Conservation (phyloP, 1,140 invertebrate species). For the Euura lappo region DNA sequence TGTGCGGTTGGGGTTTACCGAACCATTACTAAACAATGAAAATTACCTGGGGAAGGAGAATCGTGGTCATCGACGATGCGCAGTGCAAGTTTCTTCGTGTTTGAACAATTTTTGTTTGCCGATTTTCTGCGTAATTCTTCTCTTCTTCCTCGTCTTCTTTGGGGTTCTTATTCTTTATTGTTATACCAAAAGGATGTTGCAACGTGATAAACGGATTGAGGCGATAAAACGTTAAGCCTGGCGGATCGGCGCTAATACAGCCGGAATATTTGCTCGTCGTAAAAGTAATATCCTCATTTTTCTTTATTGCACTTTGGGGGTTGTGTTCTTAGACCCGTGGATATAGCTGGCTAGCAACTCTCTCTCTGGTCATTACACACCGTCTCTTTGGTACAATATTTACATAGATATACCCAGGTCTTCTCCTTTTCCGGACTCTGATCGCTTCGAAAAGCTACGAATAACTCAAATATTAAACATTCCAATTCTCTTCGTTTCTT, state of each 20-base stretch:
- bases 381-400: background rate
- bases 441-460: background rate
- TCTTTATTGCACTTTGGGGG: no score
- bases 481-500: background rate
- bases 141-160: conserved; percentile 19
- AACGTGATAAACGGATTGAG: conserved; percentile 41
- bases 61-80: no score
- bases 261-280: background rate
- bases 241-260: no score
- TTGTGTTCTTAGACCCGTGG: no score
- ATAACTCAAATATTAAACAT: background rate
- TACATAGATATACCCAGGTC: background rate
- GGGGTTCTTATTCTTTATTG: conserved; percentile 21
- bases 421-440: background rate
- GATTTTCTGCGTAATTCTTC: conserved; percentile 9
- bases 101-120: background rate
- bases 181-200: background rate
- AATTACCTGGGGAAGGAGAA: no score
- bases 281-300: conserved; percentile 9
- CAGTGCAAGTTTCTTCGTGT: no score
- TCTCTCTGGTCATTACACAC: no score
- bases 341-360: no score
- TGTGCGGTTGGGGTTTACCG: conserved; percentile 21
- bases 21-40: conserved; percentile 22
- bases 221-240: conserved; percentile 23